Evolutionary conservation across 2,797 vertebrate species (phyloP).

Genomic region (Phalanger gymnotis): DNA sequence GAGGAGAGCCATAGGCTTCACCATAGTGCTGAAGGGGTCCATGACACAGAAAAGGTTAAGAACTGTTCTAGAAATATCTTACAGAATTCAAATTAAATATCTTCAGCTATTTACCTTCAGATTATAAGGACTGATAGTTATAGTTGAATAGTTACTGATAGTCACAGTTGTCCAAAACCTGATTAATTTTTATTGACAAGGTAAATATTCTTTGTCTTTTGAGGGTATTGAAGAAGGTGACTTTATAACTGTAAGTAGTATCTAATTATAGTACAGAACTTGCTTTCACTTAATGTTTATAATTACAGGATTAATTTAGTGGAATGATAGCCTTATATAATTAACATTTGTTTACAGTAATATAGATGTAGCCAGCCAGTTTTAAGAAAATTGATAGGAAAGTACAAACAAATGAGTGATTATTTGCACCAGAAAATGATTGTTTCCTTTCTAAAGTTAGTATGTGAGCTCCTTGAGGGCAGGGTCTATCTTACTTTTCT

Average conservation of each 20-base stretch:
- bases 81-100: background rate
- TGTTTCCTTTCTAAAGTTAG: background rate
- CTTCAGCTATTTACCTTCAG: background rate
- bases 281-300: background rate
- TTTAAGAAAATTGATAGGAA: background rate
- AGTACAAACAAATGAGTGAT: background rate
- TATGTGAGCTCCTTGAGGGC: background rate
- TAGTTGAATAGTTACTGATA: background rate
- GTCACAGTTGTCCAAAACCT: background rate
- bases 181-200: conserved; percentile 15
- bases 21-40: background rate
- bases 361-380: background rate
- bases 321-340: background rate
- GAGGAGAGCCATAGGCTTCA: background rate
- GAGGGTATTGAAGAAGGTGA: conserved; percentile 4
- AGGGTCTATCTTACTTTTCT: background rate
- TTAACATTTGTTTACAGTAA: background rate
- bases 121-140: background rate
- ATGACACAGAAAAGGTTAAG: background rate
- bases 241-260: background rate
- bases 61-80: background rate
- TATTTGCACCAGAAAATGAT: background rate
- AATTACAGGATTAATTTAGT: background rate
- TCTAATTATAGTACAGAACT: background rate
- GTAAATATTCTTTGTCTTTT: conserved; percentile 1